Percentiles rank a stretch among this genome's conserved stretches.
phyloP scores from a whole-genome alignment of 2,797 vertebrate genomes.

The Melanotaenia boesemani region DNA sequence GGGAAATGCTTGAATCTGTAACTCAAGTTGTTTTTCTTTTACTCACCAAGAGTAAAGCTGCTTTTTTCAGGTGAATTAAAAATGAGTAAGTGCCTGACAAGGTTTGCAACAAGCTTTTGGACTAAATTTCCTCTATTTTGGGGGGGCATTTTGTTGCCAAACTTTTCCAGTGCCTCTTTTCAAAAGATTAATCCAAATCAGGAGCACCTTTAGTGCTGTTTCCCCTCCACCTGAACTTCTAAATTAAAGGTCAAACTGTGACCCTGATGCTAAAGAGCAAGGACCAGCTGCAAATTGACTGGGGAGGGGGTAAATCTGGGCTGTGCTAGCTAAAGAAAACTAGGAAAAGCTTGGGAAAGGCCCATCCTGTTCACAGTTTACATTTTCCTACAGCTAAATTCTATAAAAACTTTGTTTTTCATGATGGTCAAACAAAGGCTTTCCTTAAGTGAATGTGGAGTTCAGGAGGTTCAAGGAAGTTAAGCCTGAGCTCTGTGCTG shows the following conservation, averaged over 20 bases:
- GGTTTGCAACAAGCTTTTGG: not conserved
- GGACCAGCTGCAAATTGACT: slow-evolving; percentile 64
- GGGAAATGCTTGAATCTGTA: slow-evolving; percentile 2
- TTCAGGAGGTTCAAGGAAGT: slow-evolving; percentile 12
- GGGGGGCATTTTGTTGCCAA: slow-evolving; percentile 30
- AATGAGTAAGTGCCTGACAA: not conserved
- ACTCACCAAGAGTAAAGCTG: not conserved
- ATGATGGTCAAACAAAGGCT: slow-evolving; percentile 14
- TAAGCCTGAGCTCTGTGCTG: not conserved
- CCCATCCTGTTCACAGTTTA: not conserved
- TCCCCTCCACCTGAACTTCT: slow-evolving; percentile 62
- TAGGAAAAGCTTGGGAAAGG: slow-evolving; percentile 15
- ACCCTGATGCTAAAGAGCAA: slow-evolving; percentile 63
- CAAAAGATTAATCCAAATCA: slow-evolving; percentile 41
- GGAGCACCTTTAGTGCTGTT: slow-evolving; percentile 47
- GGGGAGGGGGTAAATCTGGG: slow-evolving; percentile 15
- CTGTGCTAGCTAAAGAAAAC: slow-evolving; percentile 20
- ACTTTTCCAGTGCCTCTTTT: slow-evolving; percentile 41
- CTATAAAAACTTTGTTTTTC: slow-evolving; percentile 21
- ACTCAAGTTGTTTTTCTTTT: not conserved
- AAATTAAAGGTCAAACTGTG: slow-evolving; percentile 68
- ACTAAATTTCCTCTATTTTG: slow-evolving; percentile 25
- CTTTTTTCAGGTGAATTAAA: not conserved
- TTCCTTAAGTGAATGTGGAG: not conserved
- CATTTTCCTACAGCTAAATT: slow-evolving; percentile 18